These are phyloP conservation scores for Kryptolebias ocellatus DNA, from an alignment of 2,797 vertebrate species.

Conservation along the genomic window DNA sequence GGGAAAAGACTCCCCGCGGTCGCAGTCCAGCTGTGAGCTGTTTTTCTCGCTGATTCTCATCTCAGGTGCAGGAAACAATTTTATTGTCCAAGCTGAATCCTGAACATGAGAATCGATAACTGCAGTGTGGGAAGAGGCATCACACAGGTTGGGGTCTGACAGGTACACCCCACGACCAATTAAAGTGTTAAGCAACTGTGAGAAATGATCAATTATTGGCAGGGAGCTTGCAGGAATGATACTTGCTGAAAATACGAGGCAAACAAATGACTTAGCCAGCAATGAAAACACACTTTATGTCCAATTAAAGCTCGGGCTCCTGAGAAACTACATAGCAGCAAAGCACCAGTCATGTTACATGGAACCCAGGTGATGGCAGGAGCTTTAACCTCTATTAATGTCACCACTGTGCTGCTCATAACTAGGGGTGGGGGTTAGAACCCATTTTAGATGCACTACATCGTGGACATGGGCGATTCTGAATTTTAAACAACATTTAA, in stretches of 20 bases:
- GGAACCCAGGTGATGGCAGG: constrained; percentile 24
- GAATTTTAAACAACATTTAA: too few species aligned
- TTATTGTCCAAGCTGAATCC: constrained; percentile 50
- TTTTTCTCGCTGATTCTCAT: constrained; percentile 32
- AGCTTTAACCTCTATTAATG: constrained; percentile 22
- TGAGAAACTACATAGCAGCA: background rate
- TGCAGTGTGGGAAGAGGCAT: constrained; percentile 42
- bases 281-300: constrained; percentile 20
- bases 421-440: background rate
- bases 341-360: constrained; percentile 17
- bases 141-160: constrained; percentile 48
- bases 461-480: too few species aligned
- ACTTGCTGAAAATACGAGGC: constrained; percentile 8
- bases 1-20: constrained; percentile 15
- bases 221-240: constrained; percentile 40
- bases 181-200: constrained; percentile 42
- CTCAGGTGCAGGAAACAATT: constrained; percentile 24
- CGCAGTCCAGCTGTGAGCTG: constrained; percentile 36
- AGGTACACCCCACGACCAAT: constrained; percentile 61
- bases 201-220: constrained; percentile 55
- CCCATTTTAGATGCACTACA: too few species aligned
- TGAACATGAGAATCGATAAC: constrained; percentile 69
- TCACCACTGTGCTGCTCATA: constrained; percentile 31
- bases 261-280: constrained; percentile 8
- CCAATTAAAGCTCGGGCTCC: constrained; percentile 10